Conservation (phyloP, 1,140 invertebrate genomes). For the Drosophila kikkawai region DNA sequence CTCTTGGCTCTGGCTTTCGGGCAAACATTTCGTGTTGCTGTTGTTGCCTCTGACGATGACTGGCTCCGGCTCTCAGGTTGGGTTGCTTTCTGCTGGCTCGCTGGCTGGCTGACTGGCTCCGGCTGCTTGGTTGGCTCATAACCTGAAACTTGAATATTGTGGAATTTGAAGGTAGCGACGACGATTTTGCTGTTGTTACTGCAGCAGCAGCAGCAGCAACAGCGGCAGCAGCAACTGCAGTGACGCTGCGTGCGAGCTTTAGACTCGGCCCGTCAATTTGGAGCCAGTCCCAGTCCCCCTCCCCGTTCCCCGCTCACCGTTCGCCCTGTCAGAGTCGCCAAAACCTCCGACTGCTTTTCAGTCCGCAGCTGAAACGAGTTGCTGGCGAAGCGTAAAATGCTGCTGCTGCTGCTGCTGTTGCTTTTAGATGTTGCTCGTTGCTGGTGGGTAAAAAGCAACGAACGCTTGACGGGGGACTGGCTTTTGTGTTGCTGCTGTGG, state of each 20-base stretch:
- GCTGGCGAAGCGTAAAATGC: constrained; percentile 78
- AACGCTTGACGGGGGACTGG: constrained; percentile 67
- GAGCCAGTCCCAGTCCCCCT: constrained; percentile 55
- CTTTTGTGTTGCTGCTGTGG: constrained; percentile 43
- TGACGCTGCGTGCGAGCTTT: constrained; percentile 76
- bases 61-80: constrained; percentile 74
- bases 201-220: constrained; percentile 36
- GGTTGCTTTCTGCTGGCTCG: constrained; percentile 44
- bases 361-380: constrained; percentile 75
- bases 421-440: constrained; percentile 43
- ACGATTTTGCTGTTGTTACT: constrained; percentile 30
- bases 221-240: constrained; percentile 57
- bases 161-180: constrained; percentile 81
- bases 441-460: constrained; percentile 68
- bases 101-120: constrained; percentile 27
- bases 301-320: not conserved
- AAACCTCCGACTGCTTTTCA: constrained; percentile 34
- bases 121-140: constrained; percentile 71
- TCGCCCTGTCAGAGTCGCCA: constrained; percentile 9
- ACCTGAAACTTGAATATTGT: constrained; percentile 84
- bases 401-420: constrained; percentile 22
- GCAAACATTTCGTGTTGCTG: constrained; percentile 72
- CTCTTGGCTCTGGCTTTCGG: constrained; percentile 72
- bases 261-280: constrained; percentile 78
- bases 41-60: constrained; percentile 64